phyloP scores from a whole-genome alignment of 1,140 invertebrate genomes.

The Whitmania pigra region DNA sequence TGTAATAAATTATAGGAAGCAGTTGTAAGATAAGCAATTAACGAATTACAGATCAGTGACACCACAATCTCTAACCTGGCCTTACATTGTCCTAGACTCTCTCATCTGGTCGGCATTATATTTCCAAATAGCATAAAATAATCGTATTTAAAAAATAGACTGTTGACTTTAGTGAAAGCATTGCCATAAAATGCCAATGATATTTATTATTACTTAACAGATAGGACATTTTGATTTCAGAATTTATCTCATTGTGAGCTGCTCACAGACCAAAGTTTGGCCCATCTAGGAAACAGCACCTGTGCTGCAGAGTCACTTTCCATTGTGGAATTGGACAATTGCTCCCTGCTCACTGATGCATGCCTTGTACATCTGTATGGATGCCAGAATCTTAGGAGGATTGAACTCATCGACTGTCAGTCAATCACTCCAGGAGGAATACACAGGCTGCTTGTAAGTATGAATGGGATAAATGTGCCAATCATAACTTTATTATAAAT shows the following conservation, averaged over 20 bases:
- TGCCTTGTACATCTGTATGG: conserved; percentile 84
- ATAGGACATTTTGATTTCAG: conserved; percentile 45
- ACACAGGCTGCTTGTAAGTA: conserved; percentile 70
- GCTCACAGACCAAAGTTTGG: conserved; percentile 93
- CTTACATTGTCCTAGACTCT: conserved; percentile 75
- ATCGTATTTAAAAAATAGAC: neutral
- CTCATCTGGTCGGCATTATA: neutral
- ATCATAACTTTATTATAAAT: no score
- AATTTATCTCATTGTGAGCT: conserved; percentile 94
- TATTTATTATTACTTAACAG: neutral
- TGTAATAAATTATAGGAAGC: neutral
- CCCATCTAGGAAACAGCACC: conserved; percentile 76
- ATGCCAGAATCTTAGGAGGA: conserved; percentile 84
- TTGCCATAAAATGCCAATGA: no score
- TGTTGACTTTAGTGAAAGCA: neutral
- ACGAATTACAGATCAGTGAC: conserved; percentile 64
- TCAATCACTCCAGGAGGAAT: conserved; percentile 91
- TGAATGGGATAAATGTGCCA: neutral
- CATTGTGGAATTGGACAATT: conserved; percentile 94
- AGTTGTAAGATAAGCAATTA: conserved; percentile 12
- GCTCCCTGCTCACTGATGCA: conserved; percentile 94
- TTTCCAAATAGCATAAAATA: no score
- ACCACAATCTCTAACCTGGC: conserved; percentile 78
- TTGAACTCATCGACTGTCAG: conserved; percentile 98
- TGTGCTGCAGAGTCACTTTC: conserved; percentile 57